Percentiles rank a stretch among this genome's conserved stretches.
Conservation (phyloP, 1,140 invertebrate genomes). For the Leguminivora glycinivorella region DNA sequence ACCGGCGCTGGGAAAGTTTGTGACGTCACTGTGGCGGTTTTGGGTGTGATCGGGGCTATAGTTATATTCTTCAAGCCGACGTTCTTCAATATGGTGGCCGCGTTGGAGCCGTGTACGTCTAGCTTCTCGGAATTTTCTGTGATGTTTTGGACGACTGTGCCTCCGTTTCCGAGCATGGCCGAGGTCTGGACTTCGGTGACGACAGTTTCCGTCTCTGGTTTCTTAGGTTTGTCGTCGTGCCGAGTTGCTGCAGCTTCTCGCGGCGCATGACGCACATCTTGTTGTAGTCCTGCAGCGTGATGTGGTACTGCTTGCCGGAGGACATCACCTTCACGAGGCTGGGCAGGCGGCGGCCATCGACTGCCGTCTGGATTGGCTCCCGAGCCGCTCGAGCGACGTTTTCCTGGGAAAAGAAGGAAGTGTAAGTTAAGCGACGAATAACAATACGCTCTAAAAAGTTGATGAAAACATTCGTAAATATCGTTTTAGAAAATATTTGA, state of each 20-base stretch:
- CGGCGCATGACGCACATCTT: slow-evolving; percentile 84
- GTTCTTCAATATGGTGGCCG: slow-evolving; percentile 71
- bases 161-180: slow-evolving; percentile 56
- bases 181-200: slow-evolving; percentile 63
- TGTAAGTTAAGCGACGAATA: slow-evolving; percentile 20
- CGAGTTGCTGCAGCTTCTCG: slow-evolving; percentile 81
- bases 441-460: no score
- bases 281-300: slow-evolving; percentile 85
- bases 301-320: slow-evolving; percentile 83
- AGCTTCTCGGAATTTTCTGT: slow-evolving; percentile 47
- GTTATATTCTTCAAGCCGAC: slow-evolving; percentile 76
- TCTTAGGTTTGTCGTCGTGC: slow-evolving; percentile 68
- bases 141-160: slow-evolving; percentile 57
- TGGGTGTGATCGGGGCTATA: slow-evolving; percentile 67
- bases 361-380: slow-evolving; percentile 78
- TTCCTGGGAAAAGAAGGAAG: slow-evolving; percentile 52
- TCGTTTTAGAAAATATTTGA: no score
- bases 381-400: slow-evolving; percentile 66
- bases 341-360: slow-evolving; percentile 79
- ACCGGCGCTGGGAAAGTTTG: slow-evolving; percentile 42
- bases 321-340: slow-evolving; percentile 82
- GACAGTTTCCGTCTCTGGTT: slow-evolving; percentile 48
- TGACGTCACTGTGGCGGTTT: slow-evolving; percentile 63
- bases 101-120: slow-evolving; percentile 53
- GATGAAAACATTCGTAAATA: no score